Evolutionary conservation across 2,113 vertebrate genomes (phyloP).

Genomic region (Corythoichthys intestinalis): DNA sequence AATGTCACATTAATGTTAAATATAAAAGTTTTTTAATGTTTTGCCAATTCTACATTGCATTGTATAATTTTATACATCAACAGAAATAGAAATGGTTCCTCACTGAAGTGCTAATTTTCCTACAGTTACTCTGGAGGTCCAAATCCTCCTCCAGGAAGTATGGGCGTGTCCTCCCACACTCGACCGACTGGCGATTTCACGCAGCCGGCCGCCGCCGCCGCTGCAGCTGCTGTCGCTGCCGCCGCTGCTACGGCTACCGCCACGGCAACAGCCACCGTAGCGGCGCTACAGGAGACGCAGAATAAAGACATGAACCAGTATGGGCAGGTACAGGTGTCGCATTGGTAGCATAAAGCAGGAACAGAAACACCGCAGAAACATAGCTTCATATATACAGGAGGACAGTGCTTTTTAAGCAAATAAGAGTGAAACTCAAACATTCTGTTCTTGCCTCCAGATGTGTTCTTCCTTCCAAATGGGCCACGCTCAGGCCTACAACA

Average conservation of each 20-base stretch:
- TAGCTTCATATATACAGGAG: too few relatives aligned
- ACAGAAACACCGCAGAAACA: too few relatives aligned
- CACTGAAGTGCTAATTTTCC: too few relatives aligned
- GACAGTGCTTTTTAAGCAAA: neutral
- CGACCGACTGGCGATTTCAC: constrained; percentile 90
- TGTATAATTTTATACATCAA: too few relatives aligned
- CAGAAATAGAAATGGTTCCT: too few relatives aligned
- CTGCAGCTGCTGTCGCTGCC: constrained; percentile 88
- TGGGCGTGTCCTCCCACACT: constrained; percentile 90
- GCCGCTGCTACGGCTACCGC: constrained; percentile 92
- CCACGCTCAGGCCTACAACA: constrained; percentile 93
- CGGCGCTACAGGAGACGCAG: constrained; percentile 95
- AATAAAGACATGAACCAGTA: constrained; percentile 99
- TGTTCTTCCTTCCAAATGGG: constrained; percentile 99
- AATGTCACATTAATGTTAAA: too few relatives aligned
- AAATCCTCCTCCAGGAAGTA: constrained; percentile 83
- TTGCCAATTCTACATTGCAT: too few relatives aligned
- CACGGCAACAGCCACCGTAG: constrained; percentile 92
- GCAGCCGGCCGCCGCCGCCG: constrained; percentile 91
- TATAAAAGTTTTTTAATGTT: too few relatives aligned
- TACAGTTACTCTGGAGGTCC: constrained; percentile 92
- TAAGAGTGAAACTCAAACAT: neutral
- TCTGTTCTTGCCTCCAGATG: constrained; percentile 80
- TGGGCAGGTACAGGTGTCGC: constrained; percentile 79
- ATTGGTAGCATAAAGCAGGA: neutral